Evolutionary conservation across 92 coral and sea anemone species (phyloP), one percentile per base, ranked within the genome.

Genomic region (Zoanthus solanderi): DNA sequence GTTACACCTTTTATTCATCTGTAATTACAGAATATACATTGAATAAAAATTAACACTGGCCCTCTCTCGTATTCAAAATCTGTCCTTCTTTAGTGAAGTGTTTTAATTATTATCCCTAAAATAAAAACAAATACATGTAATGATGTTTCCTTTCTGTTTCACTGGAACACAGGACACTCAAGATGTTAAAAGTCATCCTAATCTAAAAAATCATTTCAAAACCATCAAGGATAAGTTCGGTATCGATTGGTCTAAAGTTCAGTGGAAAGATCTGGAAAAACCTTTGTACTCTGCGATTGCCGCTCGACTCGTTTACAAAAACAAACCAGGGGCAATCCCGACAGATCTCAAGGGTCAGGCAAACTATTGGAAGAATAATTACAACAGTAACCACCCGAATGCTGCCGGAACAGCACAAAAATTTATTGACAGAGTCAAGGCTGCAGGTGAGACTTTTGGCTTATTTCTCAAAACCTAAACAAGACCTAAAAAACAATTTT

Each of bases 251-350:
- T 4, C 48, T 5, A 89, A 46, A 84, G 92, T 84, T 60, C 54
- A 37, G 9, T 84, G 72, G 67, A 0, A 3, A 28, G 89, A 89
- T 52, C 71, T 89, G 53, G 75, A 89, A 4, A 89, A 73, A 66
- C 92, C 92, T 6, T 57, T 89, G 58, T 77, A 89, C 54, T 89
- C 92, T 5, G 92, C 32, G n/a, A 58, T 89, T 31, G 92, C 92
- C 3, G 92, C 92, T 14, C 66, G 92, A 17, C 66, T 89, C 17
- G 66, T 54, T 7, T 84, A 75, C 45, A 5, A 46, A 11, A 89
- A 84, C 54, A 47, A 66, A 29, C 75, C 89, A 17, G 78, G 78
- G 0, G 69, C 92, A 30, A 89, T 89, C 72, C 92, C 92, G 6
- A 54, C 69, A 18, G 75, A 63, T 11, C 17, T 89, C 47, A 29